Evolutionary conservation across 2,888 invertebrate genomes (phyloP).

Genomic region (Norana najaformis): DNA sequence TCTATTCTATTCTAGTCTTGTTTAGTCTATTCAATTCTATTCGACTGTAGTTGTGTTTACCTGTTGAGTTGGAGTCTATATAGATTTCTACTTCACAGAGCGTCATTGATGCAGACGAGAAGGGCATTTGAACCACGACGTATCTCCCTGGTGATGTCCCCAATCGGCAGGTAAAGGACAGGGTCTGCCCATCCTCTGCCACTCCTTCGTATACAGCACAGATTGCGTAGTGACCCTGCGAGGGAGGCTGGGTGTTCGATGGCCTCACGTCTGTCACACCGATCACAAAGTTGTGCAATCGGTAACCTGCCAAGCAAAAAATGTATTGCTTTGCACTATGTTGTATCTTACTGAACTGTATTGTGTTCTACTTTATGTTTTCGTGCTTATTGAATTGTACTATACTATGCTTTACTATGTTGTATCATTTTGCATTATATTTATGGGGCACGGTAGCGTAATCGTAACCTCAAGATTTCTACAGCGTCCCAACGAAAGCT

Average conservation of each 20-base stretch:
- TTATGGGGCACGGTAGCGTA: no score
- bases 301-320: neutral
- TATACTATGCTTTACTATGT: neutral
- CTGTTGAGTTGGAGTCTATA: neutral
- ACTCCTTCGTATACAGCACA: neutral
- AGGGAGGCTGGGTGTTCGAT: neutral
- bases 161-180: neutral
- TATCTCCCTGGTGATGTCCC: neutral
- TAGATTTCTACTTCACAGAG: neutral
- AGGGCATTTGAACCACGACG: neutral
- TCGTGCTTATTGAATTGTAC: no score
- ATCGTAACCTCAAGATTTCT: no score
- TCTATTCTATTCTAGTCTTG: neutral
- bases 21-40: neutral
- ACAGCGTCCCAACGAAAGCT: no score
- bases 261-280: neutral
- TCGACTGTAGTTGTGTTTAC: neutral
- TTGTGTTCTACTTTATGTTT: no score
- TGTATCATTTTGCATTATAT: neutral
- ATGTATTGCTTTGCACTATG: neutral
- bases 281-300: slow-evolving; percentile 17
- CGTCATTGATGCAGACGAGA: neutral
- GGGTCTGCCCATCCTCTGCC: neutral
- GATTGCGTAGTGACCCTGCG: neutral
- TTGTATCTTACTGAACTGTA: neutral